Evolutionary conservation across 2,797 vertebrate species (phyloP), one percentile per base, ranked within the genome.

Genomic region (Phrynocephalus guinanensis): DNA sequence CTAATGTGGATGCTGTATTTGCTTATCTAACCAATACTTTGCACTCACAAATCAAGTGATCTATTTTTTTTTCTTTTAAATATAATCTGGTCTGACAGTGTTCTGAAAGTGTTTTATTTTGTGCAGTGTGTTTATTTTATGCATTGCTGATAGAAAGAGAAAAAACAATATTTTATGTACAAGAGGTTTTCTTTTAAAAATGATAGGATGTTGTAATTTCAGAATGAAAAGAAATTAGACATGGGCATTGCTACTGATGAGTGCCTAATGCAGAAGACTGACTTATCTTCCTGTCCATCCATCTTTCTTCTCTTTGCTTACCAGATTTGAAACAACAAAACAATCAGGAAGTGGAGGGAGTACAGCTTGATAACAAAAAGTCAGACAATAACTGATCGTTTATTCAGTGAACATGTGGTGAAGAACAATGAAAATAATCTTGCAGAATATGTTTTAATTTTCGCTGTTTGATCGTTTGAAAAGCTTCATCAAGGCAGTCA

Each of bases 391-490:
- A 86, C 60, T n/a, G 92, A 86, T 88, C 90, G 93, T 92, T 93
- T 91, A 95, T 94, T 96, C 93, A 95, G 82, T 76, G 92, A 92
- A 94, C 95, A 91, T 86, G 87, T 93, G 94, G 94, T 89, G 90
- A 90, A 94, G 91, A 95, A 95, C 95, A 96, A 96, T 94, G 92
- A 92, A 92, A 95, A 94, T 88, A 93, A 95, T 94, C 93, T 90
- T 89, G 84, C 81, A 92, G 91, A 95, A 93, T 91, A 87, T 87
- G 86, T 93, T 94, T 88, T 93, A 93, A 91, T 95, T 94, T 94
- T 91, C 93, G 90, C 93, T 92, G 93, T 93, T 90, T 95, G 93
- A 95, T 89, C 90, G 92, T 82, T 95, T 96, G 90, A 95, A 95
- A 94, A 91, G 90, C 90, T 95, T 95, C 95, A 96, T 95, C 91